Base-by-base conservation (phyloP, 92 coral and sea anemone genomes). In the Zoanthus gigantus region DNA sequence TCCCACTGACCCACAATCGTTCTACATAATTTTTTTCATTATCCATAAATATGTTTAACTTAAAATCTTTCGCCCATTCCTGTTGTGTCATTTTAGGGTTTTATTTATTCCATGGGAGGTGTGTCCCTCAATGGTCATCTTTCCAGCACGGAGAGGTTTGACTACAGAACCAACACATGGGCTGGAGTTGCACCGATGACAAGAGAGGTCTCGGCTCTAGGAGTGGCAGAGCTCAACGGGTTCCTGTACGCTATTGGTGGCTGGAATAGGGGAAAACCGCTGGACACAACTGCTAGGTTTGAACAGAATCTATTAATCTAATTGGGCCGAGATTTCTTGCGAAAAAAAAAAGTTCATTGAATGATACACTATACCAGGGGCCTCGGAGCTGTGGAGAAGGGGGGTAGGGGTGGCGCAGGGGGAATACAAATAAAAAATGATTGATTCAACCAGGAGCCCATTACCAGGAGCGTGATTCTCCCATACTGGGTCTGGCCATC, bases 181-280 rank as follows among this genome's bases (percentile, higher is more conserved):
- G 93, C 98, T 6, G 95, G 97, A 28, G 96, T 94, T 0, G 95
- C 95, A 28, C 99, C 99, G 4, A 94, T 97, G 95, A 93, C 91
- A 53, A 88, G 92, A 47, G 98, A 96, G 58, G 94, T 94, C 72
- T 95, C 98, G 77, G 99, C 97, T 13, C 96, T 97, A 78, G 99
- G 98, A 54, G 99, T 97, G 45, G 98, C 97, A 11, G 98, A 90
- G 67, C 88, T 95, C 29, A 90, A 94, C 83, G 98, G 97, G 3
- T 83, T 89, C 58, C 85, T 97, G 85, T 97, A 97, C 72, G 93
- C 98, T 34, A 98, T 96, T 68, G 99, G 99, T 3, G 99, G 99
- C n/a, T 95, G 98, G 98, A 94, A 95, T 61, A 79, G 98, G 50
- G 98, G 98, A 28, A 83, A 92, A 77, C 98, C 98, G 67, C 93